Evolutionary conservation across 2,113 vertebrate species (phyloP).

Genomic region (Illadopsis cleaveri): DNA sequence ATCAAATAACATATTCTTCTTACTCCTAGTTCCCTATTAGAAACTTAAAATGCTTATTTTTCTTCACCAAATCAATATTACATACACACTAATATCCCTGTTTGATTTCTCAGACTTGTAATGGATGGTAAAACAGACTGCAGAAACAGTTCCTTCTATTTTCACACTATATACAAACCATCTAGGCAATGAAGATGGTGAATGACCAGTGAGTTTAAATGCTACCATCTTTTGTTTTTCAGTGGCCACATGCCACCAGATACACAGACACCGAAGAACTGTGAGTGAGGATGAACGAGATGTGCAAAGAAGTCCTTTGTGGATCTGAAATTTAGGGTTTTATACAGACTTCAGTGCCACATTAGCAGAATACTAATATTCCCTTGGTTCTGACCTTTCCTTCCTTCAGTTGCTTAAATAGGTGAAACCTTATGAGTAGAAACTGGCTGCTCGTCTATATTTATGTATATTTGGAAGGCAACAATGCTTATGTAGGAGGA

Average conservation of each 20-base stretch:
- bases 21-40: neutral
- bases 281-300: neutral
- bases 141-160: neutral
- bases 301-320: neutral
- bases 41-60: neutral
- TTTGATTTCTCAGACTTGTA: neutral
- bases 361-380: neutral
- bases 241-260: rapidly evolving
- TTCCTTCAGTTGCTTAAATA: neutral
- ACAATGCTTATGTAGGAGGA: neutral
- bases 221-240: neutral
- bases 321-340: neutral
- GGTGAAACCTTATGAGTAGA: neutral
- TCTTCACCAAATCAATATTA: neutral
- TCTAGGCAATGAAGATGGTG: neutral
- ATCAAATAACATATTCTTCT: neutral
- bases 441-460: neutral
- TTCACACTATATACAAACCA: neutral
- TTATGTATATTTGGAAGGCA: neutral
- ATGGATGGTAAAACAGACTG: neutral
- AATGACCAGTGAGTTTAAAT: neutral
- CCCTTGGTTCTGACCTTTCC: neutral
- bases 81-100: neutral
- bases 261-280: neutral
- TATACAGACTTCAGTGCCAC: neutral